Percentiles rank a stretch among this genome's conserved stretches.
Conservation (phyloP, 92 coral and sea anemone genomes). For the Zoanthus solanderi region DNA sequence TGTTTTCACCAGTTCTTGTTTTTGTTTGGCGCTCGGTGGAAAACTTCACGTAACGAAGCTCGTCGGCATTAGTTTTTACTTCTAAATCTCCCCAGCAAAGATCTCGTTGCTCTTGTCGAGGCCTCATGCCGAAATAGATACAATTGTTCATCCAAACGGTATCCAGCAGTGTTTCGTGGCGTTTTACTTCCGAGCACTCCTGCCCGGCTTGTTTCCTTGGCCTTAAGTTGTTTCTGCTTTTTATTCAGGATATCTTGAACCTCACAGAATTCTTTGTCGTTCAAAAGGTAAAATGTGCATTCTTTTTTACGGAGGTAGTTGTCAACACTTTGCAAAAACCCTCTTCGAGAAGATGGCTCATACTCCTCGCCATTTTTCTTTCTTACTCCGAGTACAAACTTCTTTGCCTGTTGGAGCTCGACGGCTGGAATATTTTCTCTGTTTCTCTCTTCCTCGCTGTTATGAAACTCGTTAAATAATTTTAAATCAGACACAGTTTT, state of each 20-base stretch:
- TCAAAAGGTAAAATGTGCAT: constrained; percentile 52
- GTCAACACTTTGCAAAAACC: constrained; percentile 65
- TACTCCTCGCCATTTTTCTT: constrained; percentile 44
- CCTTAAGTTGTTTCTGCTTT: constrained; percentile 48
- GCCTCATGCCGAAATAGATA: no score
- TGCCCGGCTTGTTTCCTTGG: constrained; percentile 66
- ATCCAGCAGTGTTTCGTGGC: no score
- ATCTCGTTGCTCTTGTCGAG: no score
- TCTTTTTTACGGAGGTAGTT: constrained; percentile 58
- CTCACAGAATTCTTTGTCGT: constrained; percentile 55
- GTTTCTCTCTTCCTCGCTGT: neutral
- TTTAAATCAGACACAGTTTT: neutral
- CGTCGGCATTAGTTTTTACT: constrained; percentile 59
- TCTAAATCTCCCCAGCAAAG: no score
- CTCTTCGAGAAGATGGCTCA: constrained; percentile 29
- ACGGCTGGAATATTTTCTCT: neutral
- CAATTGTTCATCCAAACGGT: no score
- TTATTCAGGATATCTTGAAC: constrained; percentile 59
- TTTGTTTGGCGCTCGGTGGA: no score
- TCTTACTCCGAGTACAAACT: constrained; percentile 40
- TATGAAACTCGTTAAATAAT: neutral
- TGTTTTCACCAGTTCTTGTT: constrained; percentile 45
- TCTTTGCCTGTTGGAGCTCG: neutral
- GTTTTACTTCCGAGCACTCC: no score
- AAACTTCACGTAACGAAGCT: no score